Conservation (phyloP, 2,888 invertebrate genomes). For the Oeneis ivallda region DNA sequence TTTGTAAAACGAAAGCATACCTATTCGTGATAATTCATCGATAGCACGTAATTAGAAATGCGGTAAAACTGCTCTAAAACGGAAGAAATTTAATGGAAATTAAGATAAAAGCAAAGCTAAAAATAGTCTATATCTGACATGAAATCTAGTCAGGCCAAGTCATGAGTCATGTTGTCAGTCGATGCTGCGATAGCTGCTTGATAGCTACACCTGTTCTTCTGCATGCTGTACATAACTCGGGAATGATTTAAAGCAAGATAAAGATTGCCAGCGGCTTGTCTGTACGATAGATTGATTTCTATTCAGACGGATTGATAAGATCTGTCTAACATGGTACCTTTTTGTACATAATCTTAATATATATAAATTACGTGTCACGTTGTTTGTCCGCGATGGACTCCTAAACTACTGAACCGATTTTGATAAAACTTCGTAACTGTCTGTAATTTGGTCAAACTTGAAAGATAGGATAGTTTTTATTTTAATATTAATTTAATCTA, state of each 20-base stretch:
- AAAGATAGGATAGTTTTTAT: no score
- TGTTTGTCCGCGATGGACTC: no score
- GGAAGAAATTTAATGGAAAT: neutral
- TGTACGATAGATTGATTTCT: constrained; percentile 11
- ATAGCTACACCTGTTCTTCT: constrained; percentile 16
- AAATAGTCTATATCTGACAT: constrained; percentile 21
- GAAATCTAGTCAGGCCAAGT: constrained; percentile 16
- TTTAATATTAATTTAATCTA: no score
- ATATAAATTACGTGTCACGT: no score
- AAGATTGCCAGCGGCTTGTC: constrained; percentile 14
- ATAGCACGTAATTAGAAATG: neutral
- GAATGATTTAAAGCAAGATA: constrained; percentile 9
- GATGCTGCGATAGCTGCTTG: neutral
- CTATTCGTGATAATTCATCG: no score
- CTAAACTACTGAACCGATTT: no score
- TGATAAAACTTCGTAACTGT: no score
- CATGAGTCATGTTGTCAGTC: constrained; percentile 22
- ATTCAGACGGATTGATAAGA: constrained; percentile 13
- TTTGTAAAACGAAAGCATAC: no score
- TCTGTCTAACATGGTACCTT: neutral
- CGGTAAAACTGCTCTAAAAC: neutral
- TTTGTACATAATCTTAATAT: no score
- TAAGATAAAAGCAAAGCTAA: neutral
- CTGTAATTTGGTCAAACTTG: no score
- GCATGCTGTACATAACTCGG: constrained; percentile 17